Evolutionary conservation across 1,140 invertebrate species (phyloP).

Genomic region (Lutraria rhynchaena): DNA sequence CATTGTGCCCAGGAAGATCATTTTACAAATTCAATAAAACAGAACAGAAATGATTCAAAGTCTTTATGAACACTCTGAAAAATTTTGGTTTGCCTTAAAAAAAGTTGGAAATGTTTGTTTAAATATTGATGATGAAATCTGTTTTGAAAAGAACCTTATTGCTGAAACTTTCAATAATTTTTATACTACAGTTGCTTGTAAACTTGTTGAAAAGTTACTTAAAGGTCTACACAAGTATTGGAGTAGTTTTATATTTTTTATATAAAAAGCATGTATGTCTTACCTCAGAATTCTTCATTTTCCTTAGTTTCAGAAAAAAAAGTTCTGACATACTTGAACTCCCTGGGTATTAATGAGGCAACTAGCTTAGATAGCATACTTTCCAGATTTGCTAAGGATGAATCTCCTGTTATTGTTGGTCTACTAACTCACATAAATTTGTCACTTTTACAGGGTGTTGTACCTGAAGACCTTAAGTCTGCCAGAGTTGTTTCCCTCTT

Average conservation of each 20-base stretch:
- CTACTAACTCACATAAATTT: conserved; percentile 28
- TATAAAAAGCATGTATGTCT: background rate
- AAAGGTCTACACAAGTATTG: conserved; percentile 17
- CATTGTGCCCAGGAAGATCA: conserved; percentile 9
- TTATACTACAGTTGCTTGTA: conserved; percentile 31
- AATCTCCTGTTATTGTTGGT: background rate
- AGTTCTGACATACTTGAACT: conserved; percentile 21
- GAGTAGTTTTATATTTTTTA: conserved; percentile 17
- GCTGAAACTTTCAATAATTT: conserved; percentile 31
- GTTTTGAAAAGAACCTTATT: conserved; percentile 36
- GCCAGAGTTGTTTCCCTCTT: conserved; percentile 4
- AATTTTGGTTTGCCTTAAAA: conserved; percentile 21
- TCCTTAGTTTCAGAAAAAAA: conserved; percentile 25
- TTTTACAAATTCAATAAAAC: conserved; percentile 22
- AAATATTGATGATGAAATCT: conserved; percentile 35
- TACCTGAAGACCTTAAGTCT: conserved; percentile 26
- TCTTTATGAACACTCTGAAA: conserved; percentile 39
- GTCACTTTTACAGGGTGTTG: conserved; percentile 32
- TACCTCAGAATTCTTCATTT: conserved; percentile 14
- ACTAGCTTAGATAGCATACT: conserved; percentile 30
- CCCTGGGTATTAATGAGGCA: conserved; percentile 8
- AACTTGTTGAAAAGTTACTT: conserved; percentile 30
- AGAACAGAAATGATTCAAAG: conserved; percentile 39
- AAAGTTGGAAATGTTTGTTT: conserved; percentile 39
- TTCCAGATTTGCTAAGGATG: conserved; percentile 23